Percentiles rank a stretch among this genome's conserved stretches.
Evolutionary conservation across 1,140 invertebrate species (phyloP).

Genomic region (Aporrectodea caliginosa): DNA sequence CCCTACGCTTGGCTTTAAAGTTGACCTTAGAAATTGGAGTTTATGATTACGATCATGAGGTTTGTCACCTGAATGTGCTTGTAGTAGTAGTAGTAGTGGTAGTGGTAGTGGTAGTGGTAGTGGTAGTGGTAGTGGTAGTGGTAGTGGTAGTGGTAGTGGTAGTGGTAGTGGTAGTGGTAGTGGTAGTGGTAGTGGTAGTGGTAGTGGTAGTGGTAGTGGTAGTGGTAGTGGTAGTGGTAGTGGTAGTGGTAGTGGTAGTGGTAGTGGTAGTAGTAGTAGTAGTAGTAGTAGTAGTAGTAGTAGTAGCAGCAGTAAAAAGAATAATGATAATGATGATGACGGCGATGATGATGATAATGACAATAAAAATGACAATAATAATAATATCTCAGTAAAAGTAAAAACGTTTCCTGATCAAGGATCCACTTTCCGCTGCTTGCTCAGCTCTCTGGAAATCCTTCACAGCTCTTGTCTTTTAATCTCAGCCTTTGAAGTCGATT

Average conservation of each 20-base stretch:
- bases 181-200: too few species aligned
- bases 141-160: neutral
- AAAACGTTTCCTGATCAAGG: too few species aligned
- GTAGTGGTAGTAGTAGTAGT: too few species aligned
- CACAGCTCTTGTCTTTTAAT: too few species aligned
- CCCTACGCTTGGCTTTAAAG: too few species aligned
- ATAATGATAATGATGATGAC: neutral
- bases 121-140: neutral
- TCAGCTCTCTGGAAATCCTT: too few species aligned
- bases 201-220: neutral
- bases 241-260: neutral
- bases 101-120: neutral
- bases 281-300: too few species aligned
- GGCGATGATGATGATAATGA: neutral
- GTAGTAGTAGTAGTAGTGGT: neutral
- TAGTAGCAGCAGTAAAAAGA: neutral
- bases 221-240: neutral
- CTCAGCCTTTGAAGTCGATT: too few species aligned
- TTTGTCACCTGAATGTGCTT: too few species aligned
- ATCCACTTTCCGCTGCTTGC: too few species aligned
- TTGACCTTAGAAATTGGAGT: too few species aligned
- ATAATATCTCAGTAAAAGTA: neutral
- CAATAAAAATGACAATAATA: neutral
- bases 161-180: neutral
- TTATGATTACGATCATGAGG: too few species aligned